Evolutionary conservation across 2,888 invertebrate species (phyloP).

Genomic region (Melikaiella ostensackeni): DNA sequence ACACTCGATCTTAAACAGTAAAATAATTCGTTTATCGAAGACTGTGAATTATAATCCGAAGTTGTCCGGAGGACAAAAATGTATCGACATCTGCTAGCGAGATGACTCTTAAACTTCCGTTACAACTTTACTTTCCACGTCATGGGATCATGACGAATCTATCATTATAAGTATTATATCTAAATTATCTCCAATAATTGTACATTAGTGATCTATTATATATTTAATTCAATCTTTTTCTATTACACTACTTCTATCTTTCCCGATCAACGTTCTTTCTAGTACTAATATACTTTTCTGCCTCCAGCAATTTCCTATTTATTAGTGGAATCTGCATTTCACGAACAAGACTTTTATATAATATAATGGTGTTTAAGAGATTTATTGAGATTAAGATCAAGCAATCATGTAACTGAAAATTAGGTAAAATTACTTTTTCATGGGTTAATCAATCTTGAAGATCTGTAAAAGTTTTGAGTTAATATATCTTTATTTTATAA

Average conservation of each 20-base stretch:
- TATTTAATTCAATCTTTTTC: neutral
- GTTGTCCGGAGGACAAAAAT: constrained; percentile 41
- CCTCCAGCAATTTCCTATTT: neutral
- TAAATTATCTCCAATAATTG: constrained; percentile 28
- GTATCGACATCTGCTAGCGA: neutral
- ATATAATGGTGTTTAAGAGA: neutral
- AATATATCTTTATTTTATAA: constrained; percentile 58
- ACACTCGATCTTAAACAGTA: constrained; percentile 86
- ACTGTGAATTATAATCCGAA: constrained; percentile 39
- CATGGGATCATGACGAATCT: constrained; percentile 5
- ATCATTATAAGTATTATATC: neutral
- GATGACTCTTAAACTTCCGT: constrained; percentile 24
- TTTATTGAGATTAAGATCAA: constrained; percentile 1
- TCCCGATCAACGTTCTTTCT: neutral
- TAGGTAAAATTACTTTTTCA: constrained; percentile 39
- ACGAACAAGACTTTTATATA: neutral
- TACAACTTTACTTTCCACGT: constrained; percentile 22
- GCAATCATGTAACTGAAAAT: constrained; percentile 10
- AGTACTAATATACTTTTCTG: neutral
- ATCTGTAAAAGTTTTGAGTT: constrained; percentile 35
- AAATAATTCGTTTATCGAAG: neutral
- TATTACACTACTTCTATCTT: neutral
- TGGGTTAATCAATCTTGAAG: constrained; percentile 23
- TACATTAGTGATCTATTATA: neutral
- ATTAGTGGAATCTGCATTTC: neutral